Conservation (phyloP, 1,140 invertebrate species). For the Leptopilina clavipes region DNA sequence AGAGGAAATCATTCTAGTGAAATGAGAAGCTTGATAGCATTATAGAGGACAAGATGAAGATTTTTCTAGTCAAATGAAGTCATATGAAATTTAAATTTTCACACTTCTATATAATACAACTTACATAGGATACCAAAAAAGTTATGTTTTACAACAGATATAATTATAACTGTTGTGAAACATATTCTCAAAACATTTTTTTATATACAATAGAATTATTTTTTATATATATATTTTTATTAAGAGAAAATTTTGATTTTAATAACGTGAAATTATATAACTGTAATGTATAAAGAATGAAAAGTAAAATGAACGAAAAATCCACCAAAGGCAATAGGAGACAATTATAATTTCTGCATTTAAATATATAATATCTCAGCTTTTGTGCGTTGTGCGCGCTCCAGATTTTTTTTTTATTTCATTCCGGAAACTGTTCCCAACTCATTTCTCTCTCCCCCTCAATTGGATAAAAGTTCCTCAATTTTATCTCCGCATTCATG, state of each 20-base stretch:
- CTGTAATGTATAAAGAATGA: too few species aligned
- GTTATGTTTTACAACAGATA: too few species aligned
- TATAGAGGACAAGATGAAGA: constrained; percentile 24
- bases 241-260: too few species aligned
- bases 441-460: neutral
- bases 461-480: constrained; percentile 19
- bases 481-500: neutral
- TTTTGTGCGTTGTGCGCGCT: neutral
- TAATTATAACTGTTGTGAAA: too few species aligned
- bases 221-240: too few species aligned
- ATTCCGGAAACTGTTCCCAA: neutral
- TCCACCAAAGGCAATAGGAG: neutral
- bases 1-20: constrained; percentile 5
- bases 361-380: neutral
- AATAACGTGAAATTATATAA: neutral
- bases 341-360: neutral
- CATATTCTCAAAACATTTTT: too few species aligned
- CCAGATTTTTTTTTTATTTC: neutral
- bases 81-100: neutral
- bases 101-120: too few species aligned
- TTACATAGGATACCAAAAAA: too few species aligned
- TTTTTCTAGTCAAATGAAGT: neutral
- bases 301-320: neutral
- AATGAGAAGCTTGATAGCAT: constrained; percentile 11
- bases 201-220: too few species aligned